phyloP scores from a whole-genome alignment of 2,888 invertebrate genomes.

The Caenorhabditis sinica region DNA sequence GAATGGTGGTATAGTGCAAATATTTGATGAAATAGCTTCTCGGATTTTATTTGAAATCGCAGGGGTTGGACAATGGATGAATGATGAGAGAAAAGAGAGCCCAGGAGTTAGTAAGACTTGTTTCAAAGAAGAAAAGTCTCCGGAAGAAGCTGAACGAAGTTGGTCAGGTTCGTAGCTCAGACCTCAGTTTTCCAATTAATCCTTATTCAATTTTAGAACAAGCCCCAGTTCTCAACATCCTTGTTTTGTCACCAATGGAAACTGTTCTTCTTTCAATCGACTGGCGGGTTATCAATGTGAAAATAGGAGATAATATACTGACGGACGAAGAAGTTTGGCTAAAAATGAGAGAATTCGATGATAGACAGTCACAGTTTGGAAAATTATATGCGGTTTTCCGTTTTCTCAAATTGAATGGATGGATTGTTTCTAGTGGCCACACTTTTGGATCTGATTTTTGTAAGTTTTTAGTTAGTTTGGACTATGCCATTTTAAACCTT shows the following conservation, averaged over 20 bases:
- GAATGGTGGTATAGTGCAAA: conserved; percentile 55
- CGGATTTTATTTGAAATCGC: conserved; percentile 40
- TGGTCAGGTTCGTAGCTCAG: conserved; percentile 26
- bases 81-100: conserved; percentile 53
- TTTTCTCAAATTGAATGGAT: conserved; percentile 66
- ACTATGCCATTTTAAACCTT: too few species aligned
- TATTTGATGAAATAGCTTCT: conserved; percentile 36
- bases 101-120: conserved; percentile 36
- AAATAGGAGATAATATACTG: background rate
- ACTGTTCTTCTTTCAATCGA: conserved; percentile 41
- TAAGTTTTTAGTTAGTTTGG: too few species aligned
- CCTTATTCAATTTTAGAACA: conserved; percentile 27
- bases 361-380: conserved; percentile 23
- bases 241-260: conserved; percentile 53
- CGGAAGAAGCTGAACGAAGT: background rate
- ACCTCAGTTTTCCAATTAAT: background rate
- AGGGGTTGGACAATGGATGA: conserved; percentile 58
- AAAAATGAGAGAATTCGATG: conserved; percentile 26
- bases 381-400: conserved; percentile 58
- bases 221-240: background rate
- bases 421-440: conserved; percentile 69
- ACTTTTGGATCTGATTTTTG: conserved; percentile 74
- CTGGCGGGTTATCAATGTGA: conserved; percentile 44
- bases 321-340: conserved; percentile 42
- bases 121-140: background rate